Base-by-base conservation (phyloP, 2,113 vertebrate species). In the Dasyornis broadbenti region DNA sequence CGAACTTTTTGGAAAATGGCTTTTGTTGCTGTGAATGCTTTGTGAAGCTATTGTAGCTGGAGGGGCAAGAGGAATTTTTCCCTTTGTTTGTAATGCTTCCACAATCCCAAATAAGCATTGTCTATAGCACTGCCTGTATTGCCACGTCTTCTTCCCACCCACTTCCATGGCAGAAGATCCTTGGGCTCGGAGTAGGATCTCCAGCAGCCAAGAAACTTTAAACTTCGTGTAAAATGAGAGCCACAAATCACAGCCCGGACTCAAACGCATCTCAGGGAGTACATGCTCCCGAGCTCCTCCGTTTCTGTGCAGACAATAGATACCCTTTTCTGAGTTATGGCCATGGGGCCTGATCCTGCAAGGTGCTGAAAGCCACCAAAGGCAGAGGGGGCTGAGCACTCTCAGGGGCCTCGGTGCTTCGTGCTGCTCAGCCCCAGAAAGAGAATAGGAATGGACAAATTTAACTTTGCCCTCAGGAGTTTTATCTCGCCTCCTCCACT, bases 51-150 rank as follows among this genome's bases (percentile, higher is more conserved):
- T 83, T 91, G 81, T 82, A 83, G 91, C 92, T 89, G 72, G 56
- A 79, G 83, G 81, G 90, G 61, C 60, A 52, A 85, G 71, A 93
- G 70, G 56, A 78, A 86, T 96, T 79, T 94, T 93, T 89, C 76
- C 93, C 82, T 94, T 95, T 92, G 82, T 93, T 92, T 82, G 77
- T 86, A 95, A 37, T 7, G 66, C 73, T 91, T 96, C 89, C 86
- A 96, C 89, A 83, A 33, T 15, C 92, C 90, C 54, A 96, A 96
- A 88, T 49, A 80, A 93, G 87, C 93, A 92, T 96, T 92, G 94
- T 94, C 88, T 92, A 93, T 94, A 94, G 86, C 42, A 4, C 84
- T 75, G 94, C 47, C 82, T 95, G 78, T 5, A 40, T 81, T 83
- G 66, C 86, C 53, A 44, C 8, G 66, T 35, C 93, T 70, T 83